phyloP scores from a whole-genome alignment of 2,888 invertebrate species.

The Hedychridium roseum region DNA sequence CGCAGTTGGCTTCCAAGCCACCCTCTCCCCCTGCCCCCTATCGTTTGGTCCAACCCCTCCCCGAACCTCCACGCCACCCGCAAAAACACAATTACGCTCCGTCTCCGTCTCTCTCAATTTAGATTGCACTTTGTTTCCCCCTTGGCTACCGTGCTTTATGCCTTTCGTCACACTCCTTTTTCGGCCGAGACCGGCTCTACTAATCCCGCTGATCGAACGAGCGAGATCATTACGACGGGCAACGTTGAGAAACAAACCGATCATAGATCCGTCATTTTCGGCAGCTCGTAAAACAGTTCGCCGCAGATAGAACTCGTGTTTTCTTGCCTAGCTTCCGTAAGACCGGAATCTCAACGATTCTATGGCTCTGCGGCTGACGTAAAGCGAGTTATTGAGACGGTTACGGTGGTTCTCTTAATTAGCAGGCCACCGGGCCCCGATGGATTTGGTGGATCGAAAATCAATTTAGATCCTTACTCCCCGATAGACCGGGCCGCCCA shows the following conservation, averaged over 20 bases:
- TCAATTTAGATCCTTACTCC: conserved; percentile 51
- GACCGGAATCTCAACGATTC: too few relatives aligned
- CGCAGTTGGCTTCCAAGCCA: conserved; percentile 7
- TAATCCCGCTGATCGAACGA: too few relatives aligned
- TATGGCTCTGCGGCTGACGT: too few relatives aligned
- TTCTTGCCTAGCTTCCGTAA: too few relatives aligned
- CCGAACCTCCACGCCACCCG: conserved; percentile 14
- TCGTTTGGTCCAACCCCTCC: too few relatives aligned
- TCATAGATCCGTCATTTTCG: conserved; percentile 35
- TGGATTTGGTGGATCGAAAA: conserved; percentile 52
- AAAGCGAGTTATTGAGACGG: conserved; percentile 53
- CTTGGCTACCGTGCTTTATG: not conserved
- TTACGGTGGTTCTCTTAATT: conserved; percentile 51
- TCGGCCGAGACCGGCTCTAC: too few relatives aligned
- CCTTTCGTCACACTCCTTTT: not conserved
- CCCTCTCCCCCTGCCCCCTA: not conserved
- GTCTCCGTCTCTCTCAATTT: conserved; percentile 7
- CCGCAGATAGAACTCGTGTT: not conserved
- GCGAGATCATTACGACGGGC: too few relatives aligned
- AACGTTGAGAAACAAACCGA: not conserved
- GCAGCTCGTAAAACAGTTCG: conserved; percentile 5
- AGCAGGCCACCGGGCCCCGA: conserved; percentile 45
- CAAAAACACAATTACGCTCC: conserved; percentile 37
- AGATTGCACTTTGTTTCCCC: conserved; percentile 15
- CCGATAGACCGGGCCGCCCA: too few relatives aligned